Evolutionary conservation across 2,888 invertebrate species (phyloP), one percentile per base, ranked within the genome.

Genomic region (Noctua fimbriata): DNA sequence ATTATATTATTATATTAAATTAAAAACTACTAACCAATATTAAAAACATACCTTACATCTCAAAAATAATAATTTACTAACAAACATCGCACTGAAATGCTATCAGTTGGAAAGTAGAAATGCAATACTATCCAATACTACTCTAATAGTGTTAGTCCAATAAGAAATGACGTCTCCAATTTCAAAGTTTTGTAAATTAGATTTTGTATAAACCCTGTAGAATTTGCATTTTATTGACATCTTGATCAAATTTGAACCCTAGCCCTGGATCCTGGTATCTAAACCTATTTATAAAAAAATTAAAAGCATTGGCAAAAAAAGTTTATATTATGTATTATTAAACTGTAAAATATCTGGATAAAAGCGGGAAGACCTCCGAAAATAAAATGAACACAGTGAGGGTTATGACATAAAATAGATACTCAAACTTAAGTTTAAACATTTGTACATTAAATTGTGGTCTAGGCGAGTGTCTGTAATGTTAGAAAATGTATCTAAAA

Each of bases 21-120:
- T 95, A 95, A 93, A 95, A 96, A 95, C 95, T 96, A 96, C 93
- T 93, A 95, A 95, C 92, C 94, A 96, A 96, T 93, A 95, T 95
- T 94, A 95, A 96, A 94, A 96, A 96, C 96, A 94, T 95, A 95
- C 94, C 96, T 95, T 95, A 96, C 91, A 95, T 96, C 95, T 96
- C 96, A 96, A 96, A 96, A 96, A 95, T 95, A 96, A 96, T 96
- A 96, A 96, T 96, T 96, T 96, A 96, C 96, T 96, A 96, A 96
- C 95, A 96, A 96, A 96, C 93, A 93, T 93, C 88, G 87, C 91
- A 88, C 82, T 87, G 85, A 84, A 90, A 89, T 76, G 76, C 75
- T 88, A 80, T 69, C 78, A 84, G 82, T 67, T 60, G 58, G 66
- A 70, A 82, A 69, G 66, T 63, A 36, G 70, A 85, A 82, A 78